A percentile compares a stretch with the other conserved stretches of the same genome.
Evolutionary conservation across 1,140 invertebrate genomes (phyloP).

Genomic region (Hermetia illucens): DNA sequence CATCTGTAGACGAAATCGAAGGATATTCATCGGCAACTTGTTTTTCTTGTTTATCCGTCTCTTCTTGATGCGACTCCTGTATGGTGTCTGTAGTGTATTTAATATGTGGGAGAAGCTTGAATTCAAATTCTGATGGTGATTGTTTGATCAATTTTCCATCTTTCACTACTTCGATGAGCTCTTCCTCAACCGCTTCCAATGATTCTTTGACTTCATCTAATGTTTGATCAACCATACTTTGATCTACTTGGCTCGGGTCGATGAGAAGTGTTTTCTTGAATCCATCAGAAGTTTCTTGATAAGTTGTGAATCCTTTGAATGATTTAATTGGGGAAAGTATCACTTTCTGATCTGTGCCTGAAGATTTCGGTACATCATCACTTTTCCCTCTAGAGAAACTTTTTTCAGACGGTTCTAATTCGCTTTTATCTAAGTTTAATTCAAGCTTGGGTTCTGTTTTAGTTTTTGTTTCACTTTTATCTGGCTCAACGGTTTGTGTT

Average conservation of each 20-base stretch:
- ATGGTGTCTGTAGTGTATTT: constrained; percentile 13
- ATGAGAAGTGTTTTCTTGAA: constrained; percentile 33
- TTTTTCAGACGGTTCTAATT: constrained; percentile 24
- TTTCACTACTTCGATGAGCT: constrained; percentile 36
- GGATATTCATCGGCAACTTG: constrained; percentile 6
- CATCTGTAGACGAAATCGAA: constrained; percentile 16
- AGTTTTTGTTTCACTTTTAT: neutral
- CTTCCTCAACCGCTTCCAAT: constrained; percentile 44
- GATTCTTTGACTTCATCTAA: constrained; percentile 55
- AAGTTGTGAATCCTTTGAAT: neutral
- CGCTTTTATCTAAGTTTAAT: constrained; percentile 23
- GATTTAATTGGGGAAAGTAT: neutral
- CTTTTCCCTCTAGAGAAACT: neutral
- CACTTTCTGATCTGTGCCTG: neutral
- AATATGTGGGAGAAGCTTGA: constrained; percentile 32
- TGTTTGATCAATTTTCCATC: constrained; percentile 40
- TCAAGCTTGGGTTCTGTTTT: constrained; percentile 13
- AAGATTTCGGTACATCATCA: neutral
- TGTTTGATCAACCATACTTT: constrained; percentile 37
- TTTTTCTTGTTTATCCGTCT: constrained; percentile 7
- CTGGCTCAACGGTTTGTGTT: neutral
- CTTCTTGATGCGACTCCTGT: constrained; percentile 26
- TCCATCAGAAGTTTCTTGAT: constrained; percentile 30
- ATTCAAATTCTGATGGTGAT: constrained; percentile 57
- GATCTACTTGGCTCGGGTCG: constrained; percentile 28